Conservation (phyloP, 2,113 vertebrate genomes). For the Nannobrachium achirus region DNA sequence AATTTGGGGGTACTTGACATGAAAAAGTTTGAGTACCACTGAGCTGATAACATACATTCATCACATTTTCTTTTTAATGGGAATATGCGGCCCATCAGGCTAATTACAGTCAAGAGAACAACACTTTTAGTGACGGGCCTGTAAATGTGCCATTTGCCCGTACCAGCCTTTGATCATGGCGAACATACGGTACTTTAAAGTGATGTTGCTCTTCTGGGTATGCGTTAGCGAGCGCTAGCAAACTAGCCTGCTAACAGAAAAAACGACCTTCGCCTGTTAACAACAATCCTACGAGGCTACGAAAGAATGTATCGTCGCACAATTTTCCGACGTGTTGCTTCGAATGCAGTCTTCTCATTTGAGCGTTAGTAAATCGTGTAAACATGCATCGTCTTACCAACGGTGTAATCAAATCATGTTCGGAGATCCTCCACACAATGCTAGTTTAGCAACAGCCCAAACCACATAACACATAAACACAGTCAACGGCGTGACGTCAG, state of each 20-base stretch:
- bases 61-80: too few species aligned
- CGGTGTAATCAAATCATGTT: constrained; percentile 72
- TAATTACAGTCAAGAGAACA: background rate
- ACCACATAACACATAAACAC: constrained; percentile 66
- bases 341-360: background rate
- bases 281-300: background rate
- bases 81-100: background rate
- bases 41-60: too few species aligned
- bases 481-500: constrained; percentile 57
- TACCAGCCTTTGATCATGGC: background rate
- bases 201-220: background rate
- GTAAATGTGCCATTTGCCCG: background rate
- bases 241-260: constrained; percentile 51
- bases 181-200: background rate
- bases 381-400: constrained; percentile 50
- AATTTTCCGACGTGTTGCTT: too few species aligned
- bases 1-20: too few species aligned
- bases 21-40: too few species aligned
- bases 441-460: constrained; percentile 49
- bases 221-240: constrained; percentile 19
- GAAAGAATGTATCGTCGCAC: constrained; percentile 1
- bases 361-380: background rate
- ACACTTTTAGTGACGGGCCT: accelerated
- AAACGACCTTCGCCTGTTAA: constrained; percentile 64
- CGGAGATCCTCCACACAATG: constrained; percentile 26